Evolutionary conservation across 2,113 vertebrate species (phyloP), one percentile per base, ranked within the genome.

Genomic region (Murina feae): DNA sequence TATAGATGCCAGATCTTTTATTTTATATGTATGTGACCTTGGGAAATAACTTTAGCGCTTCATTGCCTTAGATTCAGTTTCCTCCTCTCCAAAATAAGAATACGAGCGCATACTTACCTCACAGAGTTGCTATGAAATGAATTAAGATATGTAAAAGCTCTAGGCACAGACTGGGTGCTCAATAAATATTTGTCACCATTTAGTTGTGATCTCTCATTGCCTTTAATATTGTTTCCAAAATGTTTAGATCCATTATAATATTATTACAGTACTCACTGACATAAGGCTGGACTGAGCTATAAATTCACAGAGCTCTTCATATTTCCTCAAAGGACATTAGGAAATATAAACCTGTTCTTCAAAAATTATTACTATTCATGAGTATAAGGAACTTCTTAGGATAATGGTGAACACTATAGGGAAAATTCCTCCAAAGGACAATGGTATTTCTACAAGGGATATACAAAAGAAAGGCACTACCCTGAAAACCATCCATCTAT

Each of bases 241-340:
- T 35, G 7, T 71, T 85, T 35, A 86, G 17, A 81, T 8, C 2
- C 79, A 82, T 75, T 65, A 63, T 16, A 16, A 20, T n/a, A 23
- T 23, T n/a, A 23, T 23, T 44, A 42, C 86, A 68, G 44, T 51
- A 32, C 65, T 65, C 75, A 44, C 37, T 93, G 65, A 94, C 58
- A 69, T n/a, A 75, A 92, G 79, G 71, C 37, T 44, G 9, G 49
- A 44, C 55, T 58, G 66, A 69, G 72, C 35, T 81, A 74, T 71
- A 85, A 91, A 91, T 63, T 92, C 28, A 82, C 35, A 25, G 3
- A 63, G 58, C 53, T 13, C 0, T 63, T 86, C 65, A 71, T 69
- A 86, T 86, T 92, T 89, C 85, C 47, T 28, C 68, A 75, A 81
- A 63, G 69, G 93, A 94, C 47, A 72, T 44, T 12, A 72, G 25